A percentile compares a stretch with the other conserved stretches of the same genome.
Conservation (phyloP, 1,140 invertebrate genomes). For the Danaus melanippus region DNA sequence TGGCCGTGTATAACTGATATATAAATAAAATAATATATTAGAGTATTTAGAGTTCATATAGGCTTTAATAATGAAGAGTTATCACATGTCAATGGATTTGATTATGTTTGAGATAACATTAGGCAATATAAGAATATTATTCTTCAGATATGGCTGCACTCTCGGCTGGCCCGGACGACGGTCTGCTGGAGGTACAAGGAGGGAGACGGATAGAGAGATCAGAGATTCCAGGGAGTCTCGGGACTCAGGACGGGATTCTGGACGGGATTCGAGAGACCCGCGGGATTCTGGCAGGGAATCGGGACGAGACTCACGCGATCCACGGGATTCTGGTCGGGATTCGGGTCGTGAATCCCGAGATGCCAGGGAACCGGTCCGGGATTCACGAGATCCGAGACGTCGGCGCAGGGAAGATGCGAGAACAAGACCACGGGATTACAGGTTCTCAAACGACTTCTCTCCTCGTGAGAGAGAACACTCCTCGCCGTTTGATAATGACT, state of each 20-base stretch:
- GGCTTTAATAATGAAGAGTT: no score
- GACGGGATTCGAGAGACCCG: conserved; percentile 26
- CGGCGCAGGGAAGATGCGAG: conserved; percentile 25
- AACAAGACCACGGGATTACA: conserved; percentile 49
- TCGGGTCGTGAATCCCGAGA: conserved; percentile 27
- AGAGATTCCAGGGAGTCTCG: conserved; percentile 31
- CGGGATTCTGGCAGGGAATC: conserved; percentile 38
- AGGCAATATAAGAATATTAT: background rate
- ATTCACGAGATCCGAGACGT: conserved; percentile 25
- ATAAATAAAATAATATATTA: background rate
- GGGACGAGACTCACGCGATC: conserved; percentile 53
- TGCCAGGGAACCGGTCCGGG: conserved; percentile 15
- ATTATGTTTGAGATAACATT: no score
- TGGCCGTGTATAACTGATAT: conserved; percentile 2
- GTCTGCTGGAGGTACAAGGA: conserved; percentile 31
- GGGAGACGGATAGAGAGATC: conserved; percentile 22
- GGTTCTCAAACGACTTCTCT: conserved; percentile 74
- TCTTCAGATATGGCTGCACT: conserved; percentile 59
- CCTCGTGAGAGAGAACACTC: conserved; percentile 72
- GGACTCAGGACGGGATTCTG: conserved; percentile 33
- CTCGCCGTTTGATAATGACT: conserved; percentile 82
- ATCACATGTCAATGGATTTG: no score
- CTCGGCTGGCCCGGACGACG: conserved; percentile 59
- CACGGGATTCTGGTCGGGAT: conserved; percentile 35
- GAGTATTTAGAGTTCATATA: no score